Evolutionary conservation across 2,113 vertebrate genomes (phyloP).

Genomic region (Coregonus clupeaformis): DNA sequence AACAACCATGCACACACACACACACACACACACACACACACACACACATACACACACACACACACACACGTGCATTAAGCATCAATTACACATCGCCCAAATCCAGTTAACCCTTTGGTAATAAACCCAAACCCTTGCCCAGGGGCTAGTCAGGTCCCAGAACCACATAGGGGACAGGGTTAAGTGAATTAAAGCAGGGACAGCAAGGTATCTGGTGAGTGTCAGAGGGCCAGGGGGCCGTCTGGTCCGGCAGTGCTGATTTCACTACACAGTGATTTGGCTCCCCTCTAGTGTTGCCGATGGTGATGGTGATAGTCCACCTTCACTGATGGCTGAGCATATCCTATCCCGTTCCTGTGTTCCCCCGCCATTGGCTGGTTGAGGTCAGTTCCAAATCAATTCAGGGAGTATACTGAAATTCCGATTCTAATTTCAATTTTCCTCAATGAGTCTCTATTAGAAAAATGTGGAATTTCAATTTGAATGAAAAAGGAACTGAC

Average conservation of each 20-base stretch:
- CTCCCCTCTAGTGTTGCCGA: slow-evolving; percentile 77
- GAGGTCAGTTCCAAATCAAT: too few relatives aligned
- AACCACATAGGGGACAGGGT: slow-evolving; percentile 72
- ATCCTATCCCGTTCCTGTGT: background rate
- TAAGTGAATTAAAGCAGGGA: slow-evolving; percentile 83
- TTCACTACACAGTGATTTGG: slow-evolving; percentile 47
- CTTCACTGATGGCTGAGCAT: slow-evolving; percentile 12
- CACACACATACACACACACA: background rate
- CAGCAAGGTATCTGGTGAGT: slow-evolving; percentile 86
- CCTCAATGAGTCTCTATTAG: too few relatives aligned
- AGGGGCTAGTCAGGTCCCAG: slow-evolving; percentile 63
- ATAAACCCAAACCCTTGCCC: slow-evolving; percentile 73
- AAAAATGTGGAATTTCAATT: too few relatives aligned
- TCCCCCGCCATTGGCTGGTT: background rate
- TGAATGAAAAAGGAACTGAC: too few relatives aligned
- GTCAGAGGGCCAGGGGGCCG: slow-evolving; percentile 56
- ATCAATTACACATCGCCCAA: slow-evolving; percentile 7
- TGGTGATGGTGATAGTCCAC: slow-evolving; percentile 52
- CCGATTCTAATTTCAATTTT: too few relatives aligned
- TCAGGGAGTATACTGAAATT: too few relatives aligned
- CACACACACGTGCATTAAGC: background rate
- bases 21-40: background rate
- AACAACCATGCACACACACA: background rate
- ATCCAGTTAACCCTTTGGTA: slow-evolving; percentile 72
- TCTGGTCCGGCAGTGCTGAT: background rate